Conservation (phyloP, 2,888 invertebrate species). For the Drosophila leonis region DNA sequence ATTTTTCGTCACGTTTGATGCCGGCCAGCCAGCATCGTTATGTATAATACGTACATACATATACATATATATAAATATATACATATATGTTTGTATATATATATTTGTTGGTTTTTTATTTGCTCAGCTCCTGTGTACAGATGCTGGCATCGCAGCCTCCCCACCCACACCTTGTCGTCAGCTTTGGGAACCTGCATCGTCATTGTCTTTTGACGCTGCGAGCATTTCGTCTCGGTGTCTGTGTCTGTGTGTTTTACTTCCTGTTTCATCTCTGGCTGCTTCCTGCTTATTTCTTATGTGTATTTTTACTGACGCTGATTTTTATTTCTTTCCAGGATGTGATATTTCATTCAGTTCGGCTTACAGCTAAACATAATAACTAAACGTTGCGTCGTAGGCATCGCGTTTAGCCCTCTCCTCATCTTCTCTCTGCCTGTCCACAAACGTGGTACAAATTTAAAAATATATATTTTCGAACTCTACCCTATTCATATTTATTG, state of each 20-base stretch:
- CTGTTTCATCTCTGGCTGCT: constrained; percentile 69
- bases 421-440: too few relatives aligned
- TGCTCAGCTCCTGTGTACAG: constrained; percentile 46
- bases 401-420: not conserved
- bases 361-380: constrained; percentile 44
- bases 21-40: constrained; percentile 34
- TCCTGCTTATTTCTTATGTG: constrained; percentile 71
- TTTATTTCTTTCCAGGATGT: constrained; percentile 78
- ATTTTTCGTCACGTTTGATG: constrained; percentile 67
- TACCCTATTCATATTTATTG: constrained; percentile 5
- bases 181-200: constrained; percentile 55
- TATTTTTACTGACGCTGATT: constrained; percentile 74
- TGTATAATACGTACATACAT: not conserved
- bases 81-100: not conserved
- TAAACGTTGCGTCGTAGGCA: constrained; percentile 45
- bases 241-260: constrained; percentile 53
- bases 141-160: constrained; percentile 24
- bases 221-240: constrained; percentile 51
- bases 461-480: constrained; percentile 56
- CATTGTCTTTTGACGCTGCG: constrained; percentile 72
- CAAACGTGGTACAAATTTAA: not conserved
- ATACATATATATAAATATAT: constrained; percentile 6
- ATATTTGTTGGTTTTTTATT: constrained; percentile 47
- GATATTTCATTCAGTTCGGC: constrained; percentile 73
- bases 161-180: constrained; percentile 20